Base-by-base conservation (phyloP, 1,140 invertebrate genomes). In the Nymphalis io region DNA sequence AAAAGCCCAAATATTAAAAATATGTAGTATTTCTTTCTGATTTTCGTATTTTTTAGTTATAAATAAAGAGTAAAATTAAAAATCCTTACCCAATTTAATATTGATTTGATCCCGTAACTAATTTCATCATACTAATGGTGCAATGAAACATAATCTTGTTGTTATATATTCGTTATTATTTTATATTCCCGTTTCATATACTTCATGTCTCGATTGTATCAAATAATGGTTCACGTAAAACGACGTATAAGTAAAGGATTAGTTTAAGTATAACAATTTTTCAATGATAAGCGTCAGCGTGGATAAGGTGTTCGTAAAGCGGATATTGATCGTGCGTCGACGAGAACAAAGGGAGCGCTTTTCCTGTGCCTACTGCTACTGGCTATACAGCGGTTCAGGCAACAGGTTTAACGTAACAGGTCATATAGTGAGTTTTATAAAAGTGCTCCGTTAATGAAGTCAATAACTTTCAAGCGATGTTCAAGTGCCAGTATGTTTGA, bases 281-380 rank as follows among this genome's bases (percentile, higher is more conserved):
- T 38, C 42, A 61, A 38, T 53, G 60, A 51, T 51, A 62, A 33
- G 60, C 51, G 60, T 46, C 8, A 62, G 60, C 60, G 55, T 63
- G 46, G 33, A 60, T 63, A 33, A 48, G 44, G 57, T 60, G 58
- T 76, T 74, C 60, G 60, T 78, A 58, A 68, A 70, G 70, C 68
- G 74, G 73, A 78, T 86, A 86, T 86, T 83, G 84, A 86, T 86
- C 84, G 82, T 59, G 51, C 65, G 70, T 55, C 73, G 75, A 59
- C 55, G 68, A 76, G 78, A 86, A 86, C 82, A 86, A 84, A 84
- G 81, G 75, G 72, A 79, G 73, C 63, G 42, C 55, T 70, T 73
- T 63, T 57, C 68, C 63, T 68, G 72, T 70, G 38, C 60, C 60
- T 65, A 58, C 44, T 39, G 51, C 62, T 51, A 16, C 33, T 64